Evolutionary conservation across 2,113 vertebrate species (phyloP).

Genomic region (Hepsetus odoe): DNA sequence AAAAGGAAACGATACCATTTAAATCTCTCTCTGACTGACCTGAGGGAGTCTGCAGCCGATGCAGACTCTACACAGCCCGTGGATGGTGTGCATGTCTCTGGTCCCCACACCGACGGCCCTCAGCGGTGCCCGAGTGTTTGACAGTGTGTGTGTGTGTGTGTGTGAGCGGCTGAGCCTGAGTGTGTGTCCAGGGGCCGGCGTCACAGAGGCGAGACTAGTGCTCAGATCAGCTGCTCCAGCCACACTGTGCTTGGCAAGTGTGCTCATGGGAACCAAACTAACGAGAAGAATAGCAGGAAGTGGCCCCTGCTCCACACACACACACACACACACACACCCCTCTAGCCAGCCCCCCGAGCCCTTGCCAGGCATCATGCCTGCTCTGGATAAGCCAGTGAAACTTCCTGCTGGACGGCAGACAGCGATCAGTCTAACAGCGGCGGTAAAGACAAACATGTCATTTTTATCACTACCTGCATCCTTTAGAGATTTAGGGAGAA

Average conservation of each 20-base stretch:
- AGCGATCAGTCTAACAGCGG: background rate
- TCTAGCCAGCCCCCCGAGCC: slow-evolving; percentile 64
- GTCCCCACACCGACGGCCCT: slow-evolving; percentile 31
- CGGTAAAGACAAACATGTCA: background rate
- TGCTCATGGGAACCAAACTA: slow-evolving; percentile 90
- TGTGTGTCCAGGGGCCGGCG: slow-evolving; percentile 4
- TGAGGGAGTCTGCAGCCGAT: slow-evolving; percentile 85
- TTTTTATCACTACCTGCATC: background rate
- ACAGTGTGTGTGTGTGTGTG: background rate
- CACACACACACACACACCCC: slow-evolving; percentile 69
- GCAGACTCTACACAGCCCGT: slow-evolving; percentile 88
- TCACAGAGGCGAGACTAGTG: background rate
- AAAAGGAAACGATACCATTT: too few relatives aligned
- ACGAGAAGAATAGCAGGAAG: slow-evolving; percentile 97
- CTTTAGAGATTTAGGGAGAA: background rate
- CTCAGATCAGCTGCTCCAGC: slow-evolving; percentile 70
- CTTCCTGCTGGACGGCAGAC: slow-evolving; percentile 82
- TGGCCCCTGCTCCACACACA: slow-evolving; percentile 81
- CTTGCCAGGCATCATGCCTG: slow-evolving; percentile 82
- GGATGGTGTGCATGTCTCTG: slow-evolving; percentile 85
- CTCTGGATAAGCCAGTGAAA: slow-evolving; percentile 84
- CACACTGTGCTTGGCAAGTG: slow-evolving; percentile 85
- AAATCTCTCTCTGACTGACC: slow-evolving; percentile 70
- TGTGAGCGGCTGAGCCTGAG: background rate
- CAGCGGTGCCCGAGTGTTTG: slow-evolving; percentile 41